A percentile compares a stretch with the other conserved stretches of the same genome.
phyloP scores from a whole-genome alignment of 2,113 vertebrate genomes.

The Cheilinus undulatus region DNA sequence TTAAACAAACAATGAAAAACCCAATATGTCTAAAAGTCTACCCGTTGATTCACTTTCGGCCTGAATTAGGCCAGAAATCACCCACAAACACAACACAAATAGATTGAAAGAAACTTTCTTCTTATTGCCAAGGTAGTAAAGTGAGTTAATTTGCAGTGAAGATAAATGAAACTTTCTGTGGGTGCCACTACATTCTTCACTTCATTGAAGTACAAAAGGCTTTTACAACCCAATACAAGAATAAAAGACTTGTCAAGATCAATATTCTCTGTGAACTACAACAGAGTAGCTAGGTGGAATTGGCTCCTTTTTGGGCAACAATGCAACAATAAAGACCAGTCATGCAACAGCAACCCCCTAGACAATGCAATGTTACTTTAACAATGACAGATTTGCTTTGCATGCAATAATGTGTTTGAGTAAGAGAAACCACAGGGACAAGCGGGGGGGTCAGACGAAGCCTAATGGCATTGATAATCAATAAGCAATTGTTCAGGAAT shows the following conservation, averaged over 20 bases:
- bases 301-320: constrained; percentile 1
- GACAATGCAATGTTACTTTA: not conserved
- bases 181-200: not conserved
- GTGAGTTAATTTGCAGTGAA: constrained; percentile 1
- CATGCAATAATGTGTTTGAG: not conserved
- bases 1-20: too few species aligned
- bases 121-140: not conserved
- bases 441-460: constrained; percentile 9
- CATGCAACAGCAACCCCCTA: not conserved
- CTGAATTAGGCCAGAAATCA: not conserved
- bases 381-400: constrained; percentile 9
- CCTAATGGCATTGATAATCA: constrained; percentile 53
- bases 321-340: constrained; percentile 24
- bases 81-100: not conserved
- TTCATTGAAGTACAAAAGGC: not conserved
- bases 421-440: not conserved
- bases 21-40: not conserved
- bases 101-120: not conserved
- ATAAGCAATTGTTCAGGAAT: constrained; percentile 60
- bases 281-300: not conserved
- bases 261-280: not conserved
- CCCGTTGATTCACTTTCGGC: too few species aligned
- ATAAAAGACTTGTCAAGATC: constrained; percentile 23
- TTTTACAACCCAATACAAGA: constrained; percentile 3
- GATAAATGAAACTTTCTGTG: not conserved